phyloP scores from a whole-genome alignment of 2,888 invertebrate species.

The Glaucopsyche alexis region DNA sequence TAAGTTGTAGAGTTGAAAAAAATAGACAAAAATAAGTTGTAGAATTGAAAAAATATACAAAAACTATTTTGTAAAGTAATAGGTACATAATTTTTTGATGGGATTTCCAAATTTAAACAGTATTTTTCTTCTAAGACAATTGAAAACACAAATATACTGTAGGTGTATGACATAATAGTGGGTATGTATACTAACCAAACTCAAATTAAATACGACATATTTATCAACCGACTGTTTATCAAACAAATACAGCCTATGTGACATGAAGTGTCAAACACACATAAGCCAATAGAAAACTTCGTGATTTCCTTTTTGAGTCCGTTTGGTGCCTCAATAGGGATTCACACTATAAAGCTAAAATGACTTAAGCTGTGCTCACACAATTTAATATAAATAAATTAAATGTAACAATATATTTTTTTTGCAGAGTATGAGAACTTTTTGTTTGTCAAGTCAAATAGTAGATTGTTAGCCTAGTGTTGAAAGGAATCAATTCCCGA shows the following conservation, averaged over 20 bases:
- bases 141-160: neutral
- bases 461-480: too few relatives aligned
- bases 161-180: neutral
- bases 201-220: constrained; percentile 16
- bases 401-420: too few relatives aligned
- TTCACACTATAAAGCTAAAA: constrained; percentile 32
- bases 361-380: constrained; percentile 20
- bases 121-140: neutral
- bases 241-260: constrained; percentile 31
- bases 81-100: too few relatives aligned
- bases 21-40: too few relatives aligned
- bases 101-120: neutral
- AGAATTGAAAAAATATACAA: too few relatives aligned
- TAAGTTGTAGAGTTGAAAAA: too few relatives aligned
- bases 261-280: constrained; percentile 46
- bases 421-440: too few relatives aligned
- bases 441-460: too few relatives aligned
- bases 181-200: neutral
- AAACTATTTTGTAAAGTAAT: too few relatives aligned
- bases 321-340: constrained; percentile 36
- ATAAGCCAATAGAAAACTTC: constrained; percentile 48
- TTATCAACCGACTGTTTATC: constrained; percentile 33
- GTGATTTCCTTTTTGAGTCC: constrained; percentile 68
- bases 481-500: too few relatives aligned
- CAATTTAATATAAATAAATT: neutral